phyloP scores from a whole-genome alignment of 2,888 invertebrate species.

The Drymonia ruficornis region DNA sequence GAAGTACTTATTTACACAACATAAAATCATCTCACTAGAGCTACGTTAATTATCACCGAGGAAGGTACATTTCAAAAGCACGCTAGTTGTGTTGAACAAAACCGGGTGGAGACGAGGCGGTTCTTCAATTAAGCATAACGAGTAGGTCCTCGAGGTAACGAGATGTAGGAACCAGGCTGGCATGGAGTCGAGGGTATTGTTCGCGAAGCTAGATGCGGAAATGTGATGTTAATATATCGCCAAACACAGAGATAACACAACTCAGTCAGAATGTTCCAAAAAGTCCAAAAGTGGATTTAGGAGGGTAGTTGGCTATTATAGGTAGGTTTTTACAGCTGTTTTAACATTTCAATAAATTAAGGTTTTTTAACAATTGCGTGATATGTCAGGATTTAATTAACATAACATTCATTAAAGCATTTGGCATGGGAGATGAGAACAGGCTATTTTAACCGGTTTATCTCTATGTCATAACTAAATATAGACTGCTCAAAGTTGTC shows the following conservation, averaged over 20 bases:
- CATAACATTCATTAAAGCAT: background rate
- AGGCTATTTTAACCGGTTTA: constrained; percentile 1
- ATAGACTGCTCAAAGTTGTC: background rate
- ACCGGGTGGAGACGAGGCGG: constrained; percentile 21
- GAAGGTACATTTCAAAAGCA: constrained; percentile 13
- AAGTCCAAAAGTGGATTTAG: no score
- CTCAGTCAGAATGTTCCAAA: no score
- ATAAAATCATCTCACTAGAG: no score
- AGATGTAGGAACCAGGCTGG: constrained; percentile 15
- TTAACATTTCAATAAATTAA: background rate
- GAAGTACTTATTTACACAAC: no score
- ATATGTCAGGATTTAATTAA: background rate
- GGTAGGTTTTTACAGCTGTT: no score
- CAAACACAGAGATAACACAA: no score
- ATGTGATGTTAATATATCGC: background rate
- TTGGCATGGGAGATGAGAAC: background rate
- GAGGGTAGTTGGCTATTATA: no score
- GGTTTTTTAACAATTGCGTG: background rate
- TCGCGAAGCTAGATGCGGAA: background rate
- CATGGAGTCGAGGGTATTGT: background rate
- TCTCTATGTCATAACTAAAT: background rate
- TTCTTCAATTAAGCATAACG: constrained; percentile 37
- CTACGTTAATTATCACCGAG: constrained; percentile 28
- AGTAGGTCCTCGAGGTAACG: constrained; percentile 33
- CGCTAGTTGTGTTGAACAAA: constrained; percentile 21